phyloP scores from a whole-genome alignment of 2,888 invertebrate species.

The Rhogogaster chlorosoma region DNA sequence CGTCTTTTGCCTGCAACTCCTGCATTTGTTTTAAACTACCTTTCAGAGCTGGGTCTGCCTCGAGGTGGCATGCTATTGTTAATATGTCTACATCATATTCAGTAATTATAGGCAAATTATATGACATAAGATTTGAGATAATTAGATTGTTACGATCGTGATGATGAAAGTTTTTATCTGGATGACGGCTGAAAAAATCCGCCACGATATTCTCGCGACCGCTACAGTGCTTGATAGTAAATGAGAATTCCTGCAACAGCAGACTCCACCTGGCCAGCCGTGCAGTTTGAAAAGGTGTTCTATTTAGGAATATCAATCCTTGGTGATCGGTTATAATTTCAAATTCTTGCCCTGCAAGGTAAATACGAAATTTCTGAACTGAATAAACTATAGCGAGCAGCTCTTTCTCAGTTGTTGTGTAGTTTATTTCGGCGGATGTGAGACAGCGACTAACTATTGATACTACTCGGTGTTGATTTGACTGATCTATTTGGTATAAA shows the following conservation, averaged over 20 bases:
- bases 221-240: not conserved
- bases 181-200: constrained; percentile 60
- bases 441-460: constrained; percentile 60
- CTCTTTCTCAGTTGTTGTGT: constrained; percentile 63
- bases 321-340: constrained; percentile 63
- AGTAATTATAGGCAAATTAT: not conserved
- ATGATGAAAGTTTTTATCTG: not conserved
- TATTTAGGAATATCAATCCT: constrained; percentile 60
- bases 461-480: constrained; percentile 52
- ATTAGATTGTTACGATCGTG: not conserved
- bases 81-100: not conserved
- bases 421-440: constrained; percentile 54
- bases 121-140: not conserved
- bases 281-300: constrained; percentile 60
- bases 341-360: constrained; percentile 57
- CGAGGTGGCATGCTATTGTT: not conserved
- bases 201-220: constrained; percentile 40
- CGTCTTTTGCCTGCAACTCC: not conserved
- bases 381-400: constrained; percentile 60
- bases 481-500: constrained; percentile 51
- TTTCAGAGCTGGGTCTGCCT: not conserved
- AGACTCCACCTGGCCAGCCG: constrained; percentile 62
- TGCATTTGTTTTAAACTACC: not conserved
- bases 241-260: constrained; percentile 22
- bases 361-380: constrained; percentile 63